Evolutionary conservation across 2,888 invertebrate species (phyloP).

Genomic region (Amblyjoppa fuscipennis): DNA sequence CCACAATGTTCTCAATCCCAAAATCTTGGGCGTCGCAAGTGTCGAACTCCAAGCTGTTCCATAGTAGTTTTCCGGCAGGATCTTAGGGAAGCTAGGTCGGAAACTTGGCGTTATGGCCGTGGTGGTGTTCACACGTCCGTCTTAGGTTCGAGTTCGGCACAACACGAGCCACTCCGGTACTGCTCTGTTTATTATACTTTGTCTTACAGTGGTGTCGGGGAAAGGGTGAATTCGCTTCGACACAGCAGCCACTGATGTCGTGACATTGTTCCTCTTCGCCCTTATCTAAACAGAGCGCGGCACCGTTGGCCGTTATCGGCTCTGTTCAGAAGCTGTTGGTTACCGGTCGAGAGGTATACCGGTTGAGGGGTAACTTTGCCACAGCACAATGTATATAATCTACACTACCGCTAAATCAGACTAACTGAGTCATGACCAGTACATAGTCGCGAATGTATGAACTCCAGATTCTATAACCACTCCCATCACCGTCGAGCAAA

Average conservation of each 20-base stretch:
- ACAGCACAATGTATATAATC: not conserved
- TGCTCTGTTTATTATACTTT: constrained; percentile 45
- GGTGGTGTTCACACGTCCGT: constrained; percentile 42
- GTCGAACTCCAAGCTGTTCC: constrained; percentile 40
- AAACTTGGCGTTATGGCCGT: constrained; percentile 33
- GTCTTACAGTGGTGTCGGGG: constrained; percentile 3
- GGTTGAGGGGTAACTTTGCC: not conserved
- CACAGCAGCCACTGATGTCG: constrained; percentile 13
- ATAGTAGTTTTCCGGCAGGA: constrained; percentile 27
- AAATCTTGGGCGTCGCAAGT: constrained; percentile 13
- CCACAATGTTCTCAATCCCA: constrained; percentile 28
- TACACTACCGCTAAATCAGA: not conserved
- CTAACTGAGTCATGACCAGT: not conserved
- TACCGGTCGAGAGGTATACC: not conserved
- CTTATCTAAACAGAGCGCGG: constrained; percentile 45
- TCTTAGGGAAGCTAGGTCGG: constrained; percentile 30
- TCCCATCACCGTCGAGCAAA: not conserved
- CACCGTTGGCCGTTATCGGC: constrained; percentile 6
- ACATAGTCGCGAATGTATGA: not conserved
- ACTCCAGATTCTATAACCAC: not conserved
- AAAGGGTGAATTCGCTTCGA: constrained; percentile 29
- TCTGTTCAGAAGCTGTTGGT: not conserved
- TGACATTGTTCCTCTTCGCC: constrained; percentile 26
- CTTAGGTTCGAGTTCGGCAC: constrained; percentile 44
- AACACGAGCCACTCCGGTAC: constrained; percentile 38